phyloP scores from a whole-genome alignment of 1,140 invertebrate species.

The Drosophila sp. region DNA sequence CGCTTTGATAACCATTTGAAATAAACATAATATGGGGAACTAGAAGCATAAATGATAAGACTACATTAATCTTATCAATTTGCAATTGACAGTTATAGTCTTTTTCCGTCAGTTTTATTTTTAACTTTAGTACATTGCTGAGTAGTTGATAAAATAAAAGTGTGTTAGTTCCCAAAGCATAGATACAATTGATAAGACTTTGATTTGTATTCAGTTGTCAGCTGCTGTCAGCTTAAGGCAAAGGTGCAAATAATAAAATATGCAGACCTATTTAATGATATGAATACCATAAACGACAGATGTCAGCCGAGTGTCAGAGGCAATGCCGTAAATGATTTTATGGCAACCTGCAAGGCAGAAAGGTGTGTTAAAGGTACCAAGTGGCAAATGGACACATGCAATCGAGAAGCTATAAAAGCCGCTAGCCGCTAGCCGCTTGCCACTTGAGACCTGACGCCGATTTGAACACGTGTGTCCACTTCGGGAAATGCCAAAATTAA shows the following conservation, averaged over 20 bases:
- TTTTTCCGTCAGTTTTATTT: constrained; percentile 20
- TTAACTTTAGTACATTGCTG: constrained; percentile 2
- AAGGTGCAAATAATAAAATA: constrained; percentile 17
- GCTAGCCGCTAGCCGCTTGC: no score
- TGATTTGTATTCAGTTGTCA: constrained; percentile 6
- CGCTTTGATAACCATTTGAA: no score
- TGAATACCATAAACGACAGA: constrained; percentile 15
- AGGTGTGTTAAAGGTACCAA: constrained; percentile 8
- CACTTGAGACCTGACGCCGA: neutral
- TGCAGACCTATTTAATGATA: neutral
- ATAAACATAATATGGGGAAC: no score
- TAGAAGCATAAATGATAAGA: constrained; percentile 8
- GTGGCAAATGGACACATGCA: neutral
- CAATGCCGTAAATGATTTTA: constrained; percentile 5
- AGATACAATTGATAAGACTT: neutral
- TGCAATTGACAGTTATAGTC: neutral
- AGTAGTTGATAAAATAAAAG: neutral
- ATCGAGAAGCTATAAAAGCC: constrained; percentile 13
- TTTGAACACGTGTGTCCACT: constrained; percentile 19
- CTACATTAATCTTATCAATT: constrained; percentile 21
- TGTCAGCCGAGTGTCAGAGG: constrained; percentile 21
- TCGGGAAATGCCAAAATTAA: constrained; percentile 60
- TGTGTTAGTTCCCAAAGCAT: neutral
- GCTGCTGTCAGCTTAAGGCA: constrained; percentile 16
- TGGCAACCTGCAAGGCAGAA: constrained; percentile 22